Percentiles rank a stretch among this genome's conserved stretches.
phyloP scores from a whole-genome alignment of 2,888 invertebrate genomes.

The Priapulus caudatus region DNA sequence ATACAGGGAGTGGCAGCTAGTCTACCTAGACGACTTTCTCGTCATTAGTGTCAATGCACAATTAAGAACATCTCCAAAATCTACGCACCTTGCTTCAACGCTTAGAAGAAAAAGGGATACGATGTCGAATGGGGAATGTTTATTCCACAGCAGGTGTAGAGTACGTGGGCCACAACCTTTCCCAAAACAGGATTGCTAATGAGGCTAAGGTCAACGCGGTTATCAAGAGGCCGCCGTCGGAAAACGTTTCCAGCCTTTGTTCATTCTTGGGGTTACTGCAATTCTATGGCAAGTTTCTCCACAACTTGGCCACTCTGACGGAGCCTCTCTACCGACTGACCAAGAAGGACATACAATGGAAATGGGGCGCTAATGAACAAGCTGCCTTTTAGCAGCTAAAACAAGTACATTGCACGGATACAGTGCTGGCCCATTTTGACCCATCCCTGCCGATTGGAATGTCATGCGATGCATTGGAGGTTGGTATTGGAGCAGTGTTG shows the following conservation, averaged over 20 bases:
- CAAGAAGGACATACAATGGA: not conserved
- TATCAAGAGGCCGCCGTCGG: conserved; percentile 13
- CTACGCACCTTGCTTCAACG: not conserved
- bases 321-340: conserved; percentile 1
- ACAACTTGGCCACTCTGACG: conserved; percentile 6
- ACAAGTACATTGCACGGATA: conserved; percentile 8
- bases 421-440: conserved; percentile 11
- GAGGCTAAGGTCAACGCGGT: conserved; percentile 11
- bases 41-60: conserved; percentile 10
- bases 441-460: not conserved
- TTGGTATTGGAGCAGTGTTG: not conserved
- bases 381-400: conserved; percentile 11
- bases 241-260: conserved; percentile 13
- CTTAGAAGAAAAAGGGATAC: conserved; percentile 7
- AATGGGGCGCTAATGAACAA: conserved; percentile 12
- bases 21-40: conserved; percentile 13
- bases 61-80: conserved; percentile 5
- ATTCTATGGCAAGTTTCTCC: conserved; percentile 12
- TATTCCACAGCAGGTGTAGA: conserved; percentile 8
- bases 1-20: conserved; percentile 12
- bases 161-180: conserved; percentile 11
- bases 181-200: conserved; percentile 12
- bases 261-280: conserved; percentile 12
- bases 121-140: conserved; percentile 13
- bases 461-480: not conserved